A percentile compares a stretch with the other conserved stretches of the same genome.
These are phyloP conservation scores for Sceloporus undulatus DNA, from an alignment of 2,113 vertebrate genomes.

Conservation along the genomic window DNA sequence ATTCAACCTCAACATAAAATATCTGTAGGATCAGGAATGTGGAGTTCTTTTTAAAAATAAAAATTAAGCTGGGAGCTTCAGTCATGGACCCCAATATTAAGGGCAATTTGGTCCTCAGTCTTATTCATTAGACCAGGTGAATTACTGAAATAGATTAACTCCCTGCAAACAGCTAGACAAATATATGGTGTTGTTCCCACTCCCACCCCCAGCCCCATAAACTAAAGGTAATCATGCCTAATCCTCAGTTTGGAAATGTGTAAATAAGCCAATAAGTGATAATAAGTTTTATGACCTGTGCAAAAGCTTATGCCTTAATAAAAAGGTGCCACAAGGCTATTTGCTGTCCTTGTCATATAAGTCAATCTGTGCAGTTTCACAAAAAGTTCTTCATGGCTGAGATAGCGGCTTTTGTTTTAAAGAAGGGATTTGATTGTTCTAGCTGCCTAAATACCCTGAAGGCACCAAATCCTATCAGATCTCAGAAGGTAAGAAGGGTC, in stretches of 20 bases:
- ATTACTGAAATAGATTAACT: too few species aligned
- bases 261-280: neutral
- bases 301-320: constrained; percentile 16
- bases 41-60: too few species aligned
- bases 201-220: too few species aligned
- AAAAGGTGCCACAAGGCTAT: neutral
- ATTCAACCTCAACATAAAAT: too few species aligned
- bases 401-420: neutral
- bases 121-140: neutral
- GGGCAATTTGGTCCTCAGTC: neutral
- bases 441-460: too few species aligned
- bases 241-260: neutral
- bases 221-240: neutral
- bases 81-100: too few species aligned
- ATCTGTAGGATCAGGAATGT: too few species aligned
- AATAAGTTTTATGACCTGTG: neutral
- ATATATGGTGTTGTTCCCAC: neutral
- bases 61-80: neutral
- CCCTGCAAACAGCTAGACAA: neutral
- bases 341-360: neutral
- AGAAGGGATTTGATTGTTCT: too few species aligned
- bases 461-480: too few species aligned
- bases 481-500: too few species aligned
- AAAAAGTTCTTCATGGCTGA: neutral
- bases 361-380: neutral